Base-by-base conservation (phyloP, 92 coral and sea anemone genomes). In the Porites cylindrica region DNA sequence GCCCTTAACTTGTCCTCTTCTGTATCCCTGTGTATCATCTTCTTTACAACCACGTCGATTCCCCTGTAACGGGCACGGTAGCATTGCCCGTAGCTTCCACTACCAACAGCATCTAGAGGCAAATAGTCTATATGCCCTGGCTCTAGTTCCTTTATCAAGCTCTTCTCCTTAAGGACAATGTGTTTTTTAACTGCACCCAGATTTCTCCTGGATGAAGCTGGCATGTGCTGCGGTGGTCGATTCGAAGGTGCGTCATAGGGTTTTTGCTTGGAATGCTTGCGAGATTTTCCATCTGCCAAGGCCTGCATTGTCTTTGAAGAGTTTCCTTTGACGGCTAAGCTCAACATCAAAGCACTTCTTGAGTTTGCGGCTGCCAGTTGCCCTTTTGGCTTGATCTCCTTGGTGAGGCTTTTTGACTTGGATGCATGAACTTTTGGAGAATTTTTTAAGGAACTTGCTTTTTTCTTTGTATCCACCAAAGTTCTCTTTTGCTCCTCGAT, bases 1-100 rank as follows among this genome's bases (percentile, higher is more conserved):
- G 87, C 88, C 61, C 88, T 74, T 56, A 65, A 82, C 75, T 86
- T 85, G 66, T 81, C 93, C 59, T 71, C 64, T 43, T 8, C 64
- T 3, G 92, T 77, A 59, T 75, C 82, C 50, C 76, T 72, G 66
- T 72, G 24, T 62, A 67, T 82, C 88, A 69, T 89, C 70, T 89
- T 78, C 69, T 89, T 89, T 5, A 85, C 89, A 9, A 85, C 82
- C 7, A 90, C 82, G 64, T 77, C 84, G n/a, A 89, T 89, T 10
- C 69, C 69, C 8, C 82, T 19, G 67, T 83, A 83, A 38, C 70
- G 16, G 18, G 92, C 85, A 26, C 58, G 66, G 60, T 69, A 83
- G 66, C 92, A 89, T 8, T 66, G 58, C 21, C 91, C 86, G 62
- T 66, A 83, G 56, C 75, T 89, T 79, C 86, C 89, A 85, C 78